Conservation (phyloP, 2,113 vertebrate genomes). For the Platycercus adscitus region DNA sequence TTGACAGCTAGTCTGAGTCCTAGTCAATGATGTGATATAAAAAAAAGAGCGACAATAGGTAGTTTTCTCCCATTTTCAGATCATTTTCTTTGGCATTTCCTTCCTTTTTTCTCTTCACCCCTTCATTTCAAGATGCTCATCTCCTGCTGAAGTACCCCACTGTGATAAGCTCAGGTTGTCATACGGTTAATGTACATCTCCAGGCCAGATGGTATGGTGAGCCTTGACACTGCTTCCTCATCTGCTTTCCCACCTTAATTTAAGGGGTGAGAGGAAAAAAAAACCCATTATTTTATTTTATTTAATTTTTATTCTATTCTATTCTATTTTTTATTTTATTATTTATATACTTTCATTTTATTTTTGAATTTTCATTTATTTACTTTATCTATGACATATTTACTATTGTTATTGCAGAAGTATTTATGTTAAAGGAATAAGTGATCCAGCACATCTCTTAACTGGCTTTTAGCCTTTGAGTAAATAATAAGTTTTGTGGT, state of each 20-base stretch:
- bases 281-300: not conserved
- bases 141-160: not conserved
- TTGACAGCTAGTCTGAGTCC: slow-evolving; percentile 45
- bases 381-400: not conserved
- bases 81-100: not conserved
- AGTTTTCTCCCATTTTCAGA: slow-evolving; percentile 53
- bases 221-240: not conserved
- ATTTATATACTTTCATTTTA: not conserved
- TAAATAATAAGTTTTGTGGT: not conserved
- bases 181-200: not conserved
- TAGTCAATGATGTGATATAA: not conserved
- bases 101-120: not conserved
- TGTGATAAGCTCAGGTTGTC: slow-evolving; percentile 43
- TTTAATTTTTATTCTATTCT: not conserved
- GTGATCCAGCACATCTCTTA: not conserved
- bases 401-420: not conserved
- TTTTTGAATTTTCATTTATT: not conserved
- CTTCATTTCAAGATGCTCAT: not conserved
- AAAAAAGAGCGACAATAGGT: not conserved
- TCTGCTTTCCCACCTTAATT: not conserved
- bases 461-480: not conserved
- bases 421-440: not conserved
- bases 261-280: not conserved
- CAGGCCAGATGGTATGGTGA: not conserved
- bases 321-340: too few relatives aligned